These are phyloP conservation scores for Epizoanthus scotinus DNA, from an alignment of 92 coral and sea anemone species.

Conservation along the genomic window DNA sequence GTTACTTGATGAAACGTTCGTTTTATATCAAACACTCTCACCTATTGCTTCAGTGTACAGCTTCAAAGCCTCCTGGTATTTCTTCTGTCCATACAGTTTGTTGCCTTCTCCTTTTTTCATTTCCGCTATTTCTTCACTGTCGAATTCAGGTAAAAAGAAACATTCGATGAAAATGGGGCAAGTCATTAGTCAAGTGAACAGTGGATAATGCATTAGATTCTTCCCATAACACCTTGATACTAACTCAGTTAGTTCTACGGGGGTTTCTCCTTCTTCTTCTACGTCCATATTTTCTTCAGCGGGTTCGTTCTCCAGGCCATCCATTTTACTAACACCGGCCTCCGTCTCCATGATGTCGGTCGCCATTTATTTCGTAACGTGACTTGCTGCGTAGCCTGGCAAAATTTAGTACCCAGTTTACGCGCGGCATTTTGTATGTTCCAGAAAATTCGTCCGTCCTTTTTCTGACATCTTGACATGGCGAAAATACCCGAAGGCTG, in stretches of 20 bases:
- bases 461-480: too few relatives aligned
- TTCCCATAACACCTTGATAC: conserved; percentile 1
- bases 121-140: conserved; percentile 81
- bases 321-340: conserved; percentile 17
- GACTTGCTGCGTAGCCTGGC: conserved; percentile 20
- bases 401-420: too few relatives aligned
- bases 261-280: conserved; percentile 39
- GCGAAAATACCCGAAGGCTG: too few relatives aligned
- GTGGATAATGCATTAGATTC: not conserved
- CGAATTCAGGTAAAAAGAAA: conserved; percentile 17
- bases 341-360: conserved; percentile 44
- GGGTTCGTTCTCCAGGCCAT: conserved; percentile 21
- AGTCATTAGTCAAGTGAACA: not conserved
- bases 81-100: conserved; percentile 69
- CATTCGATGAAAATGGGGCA: not conserved
- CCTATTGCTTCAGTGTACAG: conserved; percentile 97
- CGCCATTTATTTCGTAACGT: conserved; percentile 31
- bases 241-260: conserved; percentile 43
- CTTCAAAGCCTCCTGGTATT: conserved; percentile 70
- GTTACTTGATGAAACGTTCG: too few relatives aligned
- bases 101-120: conserved; percentile 94
- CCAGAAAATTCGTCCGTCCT: too few relatives aligned
- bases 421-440: too few relatives aligned
- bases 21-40: conserved; percentile 39
- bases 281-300: conserved; percentile 62